A percentile compares a stretch with the other conserved stretches of the same genome.
Evolutionary conservation across 2,113 vertebrate genomes (phyloP).

Genomic region (Scophthalmus maximus): DNA sequence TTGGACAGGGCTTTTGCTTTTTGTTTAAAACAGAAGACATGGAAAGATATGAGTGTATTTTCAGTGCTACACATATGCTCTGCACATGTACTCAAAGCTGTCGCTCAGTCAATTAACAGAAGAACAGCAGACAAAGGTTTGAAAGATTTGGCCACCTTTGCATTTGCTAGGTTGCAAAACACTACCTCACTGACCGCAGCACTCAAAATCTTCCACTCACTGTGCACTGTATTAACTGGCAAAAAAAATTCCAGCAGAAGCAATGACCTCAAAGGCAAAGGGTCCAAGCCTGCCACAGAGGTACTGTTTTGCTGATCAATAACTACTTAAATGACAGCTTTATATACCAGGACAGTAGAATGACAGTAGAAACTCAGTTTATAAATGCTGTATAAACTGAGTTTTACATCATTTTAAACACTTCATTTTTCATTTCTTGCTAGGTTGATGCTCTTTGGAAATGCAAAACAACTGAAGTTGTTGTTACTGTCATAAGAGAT

Average conservation of each 20-base stretch:
- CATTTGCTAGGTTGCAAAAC: slow-evolving; percentile 36
- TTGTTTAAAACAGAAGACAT: slow-evolving; percentile 10
- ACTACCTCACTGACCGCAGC: background rate
- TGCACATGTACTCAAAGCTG: slow-evolving; percentile 27
- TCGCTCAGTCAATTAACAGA: background rate
- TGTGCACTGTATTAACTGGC: slow-evolving; percentile 11
- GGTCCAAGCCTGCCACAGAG: too few species aligned
- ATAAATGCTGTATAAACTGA: too few species aligned
- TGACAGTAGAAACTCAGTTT: too few species aligned
- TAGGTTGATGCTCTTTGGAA: too few species aligned
- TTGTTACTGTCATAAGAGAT: too few species aligned
- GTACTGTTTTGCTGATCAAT: too few species aligned
- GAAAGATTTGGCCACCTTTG: slow-evolving; percentile 27
- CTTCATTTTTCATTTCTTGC: too few species aligned
- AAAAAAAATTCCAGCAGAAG: background rate
- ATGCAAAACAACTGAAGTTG: too few species aligned
- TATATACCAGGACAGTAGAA: too few species aligned
- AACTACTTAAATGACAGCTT: too few species aligned
- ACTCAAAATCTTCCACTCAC: background rate
- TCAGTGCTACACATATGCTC: slow-evolving; percentile 37
- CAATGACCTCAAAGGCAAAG: too few species aligned
- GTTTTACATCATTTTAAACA: too few species aligned
- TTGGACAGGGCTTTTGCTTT: slow-evolving; percentile 15
- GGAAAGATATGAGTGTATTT: slow-evolving; percentile 9
- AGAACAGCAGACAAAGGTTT: slow-evolving; percentile 27